A percentile compares a stretch with the other conserved stretches of the same genome.
These are phyloP conservation scores for Merodon equestris DNA, from an alignment of 2,888 invertebrate genomes.

Conservation along the genomic window DNA sequence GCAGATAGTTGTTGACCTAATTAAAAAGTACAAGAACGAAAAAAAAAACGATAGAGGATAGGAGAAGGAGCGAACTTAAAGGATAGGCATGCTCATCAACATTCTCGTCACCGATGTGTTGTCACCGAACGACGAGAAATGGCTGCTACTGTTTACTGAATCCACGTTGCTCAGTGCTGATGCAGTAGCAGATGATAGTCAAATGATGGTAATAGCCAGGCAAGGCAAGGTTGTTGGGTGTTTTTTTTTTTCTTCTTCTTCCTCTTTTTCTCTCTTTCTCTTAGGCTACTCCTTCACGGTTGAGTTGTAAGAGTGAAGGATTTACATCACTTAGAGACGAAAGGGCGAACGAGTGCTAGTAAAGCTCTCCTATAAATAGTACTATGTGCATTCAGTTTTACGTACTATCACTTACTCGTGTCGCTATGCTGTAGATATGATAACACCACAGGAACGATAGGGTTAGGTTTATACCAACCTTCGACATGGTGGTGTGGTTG, in stretches of 20 bases:
- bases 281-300: slow-evolving; percentile 29
- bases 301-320: slow-evolving; percentile 27
- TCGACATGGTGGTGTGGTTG: slow-evolving; percentile 13
- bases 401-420: slow-evolving; percentile 37
- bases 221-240: slow-evolving; percentile 27
- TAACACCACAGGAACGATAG: slow-evolving; percentile 15
- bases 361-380: slow-evolving; percentile 46
- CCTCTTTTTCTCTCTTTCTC: no score
- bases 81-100: slow-evolving; percentile 47
- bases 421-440: slow-evolving; percentile 17
- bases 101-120: slow-evolving; percentile 44
- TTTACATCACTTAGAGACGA: slow-evolving; percentile 4
- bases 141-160: slow-evolving; percentile 44
- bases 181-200: slow-evolving; percentile 12
- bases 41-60: slow-evolving; percentile 12
- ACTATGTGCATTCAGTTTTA: slow-evolving; percentile 23
- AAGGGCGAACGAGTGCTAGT: slow-evolving; percentile 23
- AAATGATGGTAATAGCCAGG: no score
- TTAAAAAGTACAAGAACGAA: no score
- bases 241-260: slow-evolving; percentile 21
- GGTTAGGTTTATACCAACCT: slow-evolving; percentile 11
- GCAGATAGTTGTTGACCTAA: slow-evolving; percentile 64
- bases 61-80: slow-evolving; percentile 9
- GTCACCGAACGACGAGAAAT: slow-evolving; percentile 48
- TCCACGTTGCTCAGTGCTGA: slow-evolving; percentile 1